A percentile compares a stretch with the other conserved stretches of the same genome.
Conservation (phyloP, 2,888 invertebrate species). For the Agriopis aurantiaria region DNA sequence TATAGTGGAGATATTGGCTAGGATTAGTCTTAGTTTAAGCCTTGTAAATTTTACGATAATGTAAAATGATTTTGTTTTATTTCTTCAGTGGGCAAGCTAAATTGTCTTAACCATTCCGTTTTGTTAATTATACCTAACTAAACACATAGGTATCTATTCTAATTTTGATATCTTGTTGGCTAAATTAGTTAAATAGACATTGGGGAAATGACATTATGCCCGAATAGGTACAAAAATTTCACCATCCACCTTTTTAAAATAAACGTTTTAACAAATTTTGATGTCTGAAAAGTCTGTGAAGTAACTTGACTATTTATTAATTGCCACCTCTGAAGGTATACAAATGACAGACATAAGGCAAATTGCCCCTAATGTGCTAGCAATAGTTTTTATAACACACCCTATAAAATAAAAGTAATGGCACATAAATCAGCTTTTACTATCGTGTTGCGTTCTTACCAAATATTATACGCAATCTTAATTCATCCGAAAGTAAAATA, state of each 20-base stretch:
- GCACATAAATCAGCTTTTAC: conserved; percentile 31
- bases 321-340: background rate
- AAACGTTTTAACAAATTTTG: background rate
- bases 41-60: too few species aligned
- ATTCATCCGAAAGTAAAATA: conserved; percentile 57
- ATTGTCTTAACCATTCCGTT: too few species aligned
- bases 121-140: too few species aligned
- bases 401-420: conserved; percentile 29
- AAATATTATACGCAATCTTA: conserved; percentile 44
- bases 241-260: background rate
- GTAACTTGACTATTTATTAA: background rate
- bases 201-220: too few species aligned
- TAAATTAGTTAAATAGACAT: too few species aligned
- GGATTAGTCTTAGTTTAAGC: too few species aligned
- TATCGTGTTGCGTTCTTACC: conserved; percentile 52
- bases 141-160: too few species aligned
- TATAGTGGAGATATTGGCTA: too few species aligned
- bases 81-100: too few species aligned
- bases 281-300: background rate
- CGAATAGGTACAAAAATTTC: too few species aligned
- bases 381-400: conserved; percentile 18
- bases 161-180: too few species aligned
- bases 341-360: background rate
- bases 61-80: too few species aligned
- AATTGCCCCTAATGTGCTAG: conserved; percentile 1